phyloP scores from a whole-genome alignment of 2,888 invertebrate genomes.

The Cosmia pyralina region DNA sequence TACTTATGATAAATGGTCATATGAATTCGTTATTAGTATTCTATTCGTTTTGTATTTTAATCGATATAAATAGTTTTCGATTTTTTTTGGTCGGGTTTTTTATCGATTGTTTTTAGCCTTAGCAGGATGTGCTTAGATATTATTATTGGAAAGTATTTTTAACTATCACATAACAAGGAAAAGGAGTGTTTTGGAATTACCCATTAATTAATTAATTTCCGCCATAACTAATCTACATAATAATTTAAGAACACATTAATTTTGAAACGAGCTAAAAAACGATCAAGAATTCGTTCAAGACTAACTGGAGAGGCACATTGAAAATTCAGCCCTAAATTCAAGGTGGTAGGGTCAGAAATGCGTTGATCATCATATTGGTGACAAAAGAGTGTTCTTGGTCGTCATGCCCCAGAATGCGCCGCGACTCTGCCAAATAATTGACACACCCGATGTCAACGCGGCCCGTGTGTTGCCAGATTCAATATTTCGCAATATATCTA shows the following conservation, averaged over 20 bases:
- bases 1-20: conserved; percentile 67
- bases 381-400: conserved; percentile 80
- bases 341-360: conserved; percentile 53
- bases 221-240: conserved; percentile 32
- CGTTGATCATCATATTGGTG: conserved; percentile 60
- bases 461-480: conserved; percentile 79
- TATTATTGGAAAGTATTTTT: conserved; percentile 29
- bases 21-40: conserved; percentile 64
- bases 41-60: conserved; percentile 62
- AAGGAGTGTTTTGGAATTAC: conserved; percentile 29
- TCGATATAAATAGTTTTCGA: conserved; percentile 54
- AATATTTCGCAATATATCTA: conserved; percentile 86
- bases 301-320: conserved; percentile 19
- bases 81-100: conserved; percentile 28
- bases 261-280: conserved; percentile 48
- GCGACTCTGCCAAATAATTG: conserved; percentile 87
- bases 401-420: conserved; percentile 86
- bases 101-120: conserved; percentile 14
- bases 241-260: conserved; percentile 58
- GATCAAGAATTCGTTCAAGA: conserved; percentile 40
- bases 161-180: conserved; percentile 38
- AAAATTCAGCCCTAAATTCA: conserved; percentile 45
- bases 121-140: conserved; percentile 27
- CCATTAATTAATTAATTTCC: conserved; percentile 49
- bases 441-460: conserved; percentile 85